Evolutionary conservation across 1,140 invertebrate genomes (phyloP), one percentile per base, ranked within the genome.

Genomic region (Rhyzopertha dominica): DNA sequence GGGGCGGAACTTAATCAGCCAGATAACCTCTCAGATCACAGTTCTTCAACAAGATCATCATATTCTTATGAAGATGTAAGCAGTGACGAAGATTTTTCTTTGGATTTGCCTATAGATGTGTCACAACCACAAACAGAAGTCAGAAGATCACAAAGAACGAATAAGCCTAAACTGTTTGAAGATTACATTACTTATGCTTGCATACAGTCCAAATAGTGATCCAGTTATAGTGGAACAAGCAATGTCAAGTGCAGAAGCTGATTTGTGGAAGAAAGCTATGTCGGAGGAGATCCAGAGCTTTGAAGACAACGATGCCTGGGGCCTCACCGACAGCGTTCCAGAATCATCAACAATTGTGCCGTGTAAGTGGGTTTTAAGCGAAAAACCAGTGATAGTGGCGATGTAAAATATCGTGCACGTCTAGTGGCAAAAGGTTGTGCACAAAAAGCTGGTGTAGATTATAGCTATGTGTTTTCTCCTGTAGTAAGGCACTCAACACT

Each of bases 341-440:
- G 5, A 45, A 18, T 40, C 49, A 39, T 52, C 53, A 44, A 63
- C 59, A 26, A 41, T 60, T 50, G 59, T 70, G 25, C 37, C 63
- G 42, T 65, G 59, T 35, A 60, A 61, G 49, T 67, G 64, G 63
- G 57, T 68, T 4, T 68, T 19, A 62, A 58, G 46, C 45, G 25
- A 5, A 68, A 69, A 43, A 29, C 43, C 5, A 44, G 57, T 42
- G 30, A 40, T 7, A 48, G 62, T 17, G 51, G 51, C 19, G 39
- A 50, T 24, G 13, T 47, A 4, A 8, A 25, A 10, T 48, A 58
- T 13, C 56, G 50, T 40, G 63, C 65, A 4, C 42, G 65, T 16
- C 49, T 70, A 25, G 69, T 72, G 7, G 64, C 66, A 3, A 59
- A 61, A 47, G 67, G 69, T 7, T 71, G 56, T 55, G 53, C 41